Base-by-base conservation (phyloP, 1,140 invertebrate genomes). In the Mizuhopecten yessoensis region DNA sequence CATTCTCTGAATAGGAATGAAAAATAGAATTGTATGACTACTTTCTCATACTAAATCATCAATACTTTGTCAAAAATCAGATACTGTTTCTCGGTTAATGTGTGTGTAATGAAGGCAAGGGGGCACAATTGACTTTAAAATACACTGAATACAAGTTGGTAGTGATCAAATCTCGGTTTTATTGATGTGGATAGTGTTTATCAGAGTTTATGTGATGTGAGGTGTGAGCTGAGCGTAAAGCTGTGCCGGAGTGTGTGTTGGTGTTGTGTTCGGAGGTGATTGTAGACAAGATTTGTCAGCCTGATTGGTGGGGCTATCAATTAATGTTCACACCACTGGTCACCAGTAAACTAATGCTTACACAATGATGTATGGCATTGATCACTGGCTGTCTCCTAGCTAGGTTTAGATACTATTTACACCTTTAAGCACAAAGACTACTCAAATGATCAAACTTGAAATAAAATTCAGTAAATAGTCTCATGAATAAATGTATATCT, bases 271-370 rank as follows among this genome's bases (percentile, higher is more conserved):
- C 57, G 7, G 17, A 20, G 45, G 45, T 75, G 57, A 75, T 75
- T 29, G 29, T 75, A 75, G 23, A 11, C 57, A 29, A 23, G n/a
- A 75, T 75, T 75, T 75, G 57, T 75, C 57, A 75, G 57, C n/a
- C 57, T 75, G 23, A 75, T 75, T 75, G 9, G 57, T 75, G 57
- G n/a, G 23, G 57, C n/a, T 75, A 29, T 75, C 57, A 75, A 75
- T 75, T 75, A 75, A 75, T 75, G 57, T 75, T 75, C 57, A 75
- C 57, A 75, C 57, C 57, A 75, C 5, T 75, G 57, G 57, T 29
- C n/a, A 75, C 11, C 45, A 11, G 13, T 57, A 20, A 20, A 57
- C 45, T 57, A 39, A 39, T 39, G 36, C 36, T 39, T 45, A 45
- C 42, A 45, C 9, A 45, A 9, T 45, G 42, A 45, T 45, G 42